Base-by-base conservation (phyloP, 1,140 invertebrate genomes). In the Meloidogyne exigua region DNA sequence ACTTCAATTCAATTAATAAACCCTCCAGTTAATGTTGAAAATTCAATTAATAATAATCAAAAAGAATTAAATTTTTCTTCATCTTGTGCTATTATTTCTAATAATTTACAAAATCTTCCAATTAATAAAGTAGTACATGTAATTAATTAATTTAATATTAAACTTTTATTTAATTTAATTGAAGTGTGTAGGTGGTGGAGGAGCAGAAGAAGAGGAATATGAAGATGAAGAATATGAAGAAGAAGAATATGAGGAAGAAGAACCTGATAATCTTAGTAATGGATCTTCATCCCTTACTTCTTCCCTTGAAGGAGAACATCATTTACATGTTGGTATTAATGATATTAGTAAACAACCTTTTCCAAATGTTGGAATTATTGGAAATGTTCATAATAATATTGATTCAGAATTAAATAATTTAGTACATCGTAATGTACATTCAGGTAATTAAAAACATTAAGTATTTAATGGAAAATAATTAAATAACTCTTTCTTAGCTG, bases 191-290 rank as follows among this genome's bases (percentile, higher is more conserved):
- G 28, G 28, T 3, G 28, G 28, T 3, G 28, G 4, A 10, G 70
- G 21, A 23, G 69, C 66, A 10, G 68, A 62, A 26, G 75, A 28
- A 42, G 75, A 76, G 4, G 75, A 76, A 42, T 68, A 76, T 25
- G 42, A 73, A 62, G 72, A 73, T 62, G 72, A 73, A 36, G 70
- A 72, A 26, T 73, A 73, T 36, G 75, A 76, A 66, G 75, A 76
- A 39, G 75, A 73, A 18, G 75, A 73, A 39, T 72, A 76, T 39
- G 67, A 75, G 26, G 72, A 73, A 36, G 70, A n/a, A 26, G 57
- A 66, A 36, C n/a, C 39, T 18, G 44, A 62, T 28, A 73, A 64
- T 25, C 21, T 65, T 13, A 64, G 44, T 28, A 65, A 64, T 36
- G 44, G 28, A 15, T 73, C 66, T 23, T 57, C 7, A 42, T 75